Evolutionary conservation across 1,140 invertebrate genomes (phyloP), one percentile per base, ranked within the genome.

Genomic region (Branchinecta lynchi): DNA sequence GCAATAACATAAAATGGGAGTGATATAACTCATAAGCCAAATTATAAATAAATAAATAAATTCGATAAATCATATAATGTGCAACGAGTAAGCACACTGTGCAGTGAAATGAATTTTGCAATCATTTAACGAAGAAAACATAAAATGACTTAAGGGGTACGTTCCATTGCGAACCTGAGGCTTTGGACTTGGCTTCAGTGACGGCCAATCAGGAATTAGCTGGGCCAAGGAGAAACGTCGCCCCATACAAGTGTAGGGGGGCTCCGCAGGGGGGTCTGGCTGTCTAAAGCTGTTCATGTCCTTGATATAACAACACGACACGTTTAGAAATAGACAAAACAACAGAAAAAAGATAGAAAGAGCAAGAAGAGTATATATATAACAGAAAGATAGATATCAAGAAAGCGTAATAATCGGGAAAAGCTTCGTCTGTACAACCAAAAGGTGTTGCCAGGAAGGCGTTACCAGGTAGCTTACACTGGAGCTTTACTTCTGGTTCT

Each of bases 171-270:
- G 76, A 75, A 78, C 80, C 76, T 81, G 79, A 72, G 80, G 76
- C 74, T 73, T 77, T 66, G 72, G 84, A 84, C 90, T 89, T 81
- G 87, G 88, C 82, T 94, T 89, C 75, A 96, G 86, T 76, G 86
- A 87, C 76, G 93, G 93, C 93, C 93, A 96, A 83, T 95, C 93
- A 75, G 92, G 92, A 80, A 96, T 96, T 83, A 94, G 82, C 82
- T 96, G 92, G 75, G 92, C 91, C 79, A 96, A 83, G 74, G 92
- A 95, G 76, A 86, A 87, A 82, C 92, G 86, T 84, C 91, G 86
- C 76, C 51, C 51, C 51, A 60, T 60, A 15, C 12, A 60, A 20
- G 51, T 12, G 51, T 12, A 15, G 17, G 17, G 51, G 17, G 51
- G 51, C 51, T 60, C 51, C 17, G 51, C 51, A 60, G 51, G 51